These are phyloP conservation scores for Megaceryle maxima DNA, from an alignment of 2,113 vertebrate genomes.

Conservation along the genomic window DNA sequence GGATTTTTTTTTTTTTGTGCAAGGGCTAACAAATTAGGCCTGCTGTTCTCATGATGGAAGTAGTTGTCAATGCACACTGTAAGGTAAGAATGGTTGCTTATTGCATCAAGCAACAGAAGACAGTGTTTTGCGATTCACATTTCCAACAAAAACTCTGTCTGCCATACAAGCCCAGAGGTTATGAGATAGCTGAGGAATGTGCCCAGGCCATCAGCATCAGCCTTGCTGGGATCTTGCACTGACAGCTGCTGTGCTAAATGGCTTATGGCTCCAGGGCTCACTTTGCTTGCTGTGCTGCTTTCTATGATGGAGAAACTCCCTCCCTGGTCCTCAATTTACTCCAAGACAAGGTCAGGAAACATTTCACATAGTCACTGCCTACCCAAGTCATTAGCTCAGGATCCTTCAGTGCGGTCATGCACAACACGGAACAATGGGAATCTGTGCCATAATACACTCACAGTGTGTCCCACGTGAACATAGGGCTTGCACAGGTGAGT, in stretches of 20 bases:
- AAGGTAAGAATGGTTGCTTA: background rate
- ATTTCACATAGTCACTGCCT: background rate
- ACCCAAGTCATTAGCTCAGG: background rate
- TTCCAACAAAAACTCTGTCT: background rate
- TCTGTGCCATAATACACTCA: background rate
- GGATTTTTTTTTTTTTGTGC: background rate
- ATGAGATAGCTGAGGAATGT: background rate
- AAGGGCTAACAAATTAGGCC: background rate
- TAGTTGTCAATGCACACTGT: background rate
- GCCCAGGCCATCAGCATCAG: background rate
- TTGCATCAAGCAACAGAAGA: background rate
- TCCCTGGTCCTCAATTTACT: background rate
- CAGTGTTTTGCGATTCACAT: background rate
- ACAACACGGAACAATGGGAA: accelerated
- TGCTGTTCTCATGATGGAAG: background rate
- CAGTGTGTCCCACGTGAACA: accelerated
- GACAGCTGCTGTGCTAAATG: background rate
- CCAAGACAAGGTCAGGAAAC: background rate
- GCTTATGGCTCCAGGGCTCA: background rate
- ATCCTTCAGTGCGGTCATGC: accelerated
- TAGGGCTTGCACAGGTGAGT: too few species aligned
- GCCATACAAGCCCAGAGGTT: background rate
- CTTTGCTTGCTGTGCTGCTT: background rate
- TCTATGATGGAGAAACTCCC: background rate
- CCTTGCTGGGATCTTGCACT: background rate